These are phyloP conservation scores for Drosophila anceps DNA, from an alignment of 2,888 invertebrate genomes.

Conservation along the genomic window DNA sequence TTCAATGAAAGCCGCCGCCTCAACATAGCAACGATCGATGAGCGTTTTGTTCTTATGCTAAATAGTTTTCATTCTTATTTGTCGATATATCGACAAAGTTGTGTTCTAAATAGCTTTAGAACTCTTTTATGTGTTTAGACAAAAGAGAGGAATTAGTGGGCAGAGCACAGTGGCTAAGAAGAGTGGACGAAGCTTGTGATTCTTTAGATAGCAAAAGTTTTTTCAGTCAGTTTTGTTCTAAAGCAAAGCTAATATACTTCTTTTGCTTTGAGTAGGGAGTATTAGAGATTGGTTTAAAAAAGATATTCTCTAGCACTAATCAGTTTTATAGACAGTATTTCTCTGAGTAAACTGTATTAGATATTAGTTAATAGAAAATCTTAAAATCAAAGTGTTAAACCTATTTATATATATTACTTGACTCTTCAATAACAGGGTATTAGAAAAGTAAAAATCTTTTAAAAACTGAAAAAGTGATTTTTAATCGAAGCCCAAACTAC, in stretches of 20 bases:
- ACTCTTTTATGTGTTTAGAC: background rate
- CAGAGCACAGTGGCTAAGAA: background rate
- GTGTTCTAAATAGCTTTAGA: conserved; percentile 9
- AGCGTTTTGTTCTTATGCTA: conserved; percentile 27
- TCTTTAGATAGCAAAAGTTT: background rate
- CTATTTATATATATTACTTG: too few species aligned
- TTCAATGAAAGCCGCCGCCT: conserved; percentile 9
- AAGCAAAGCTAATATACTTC: background rate
- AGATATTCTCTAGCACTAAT: background rate
- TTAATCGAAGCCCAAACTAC: too few species aligned
- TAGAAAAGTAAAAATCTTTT: too few species aligned
- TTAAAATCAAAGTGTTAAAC: too few species aligned
- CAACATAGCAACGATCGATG: conserved; percentile 6
- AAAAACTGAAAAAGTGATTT: too few species aligned
- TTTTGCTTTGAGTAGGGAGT: background rate
- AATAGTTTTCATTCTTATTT: conserved; percentile 5
- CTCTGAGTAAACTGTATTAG: too few species aligned
- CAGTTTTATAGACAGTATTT: too few species aligned
- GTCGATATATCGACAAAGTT: background rate
- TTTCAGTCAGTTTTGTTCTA: background rate
- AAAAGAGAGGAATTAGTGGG: conserved; percentile 1
- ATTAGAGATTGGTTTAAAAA: background rate
- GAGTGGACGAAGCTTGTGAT: background rate
- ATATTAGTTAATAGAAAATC: too few species aligned
- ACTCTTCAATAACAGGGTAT: too few species aligned